Evolutionary conservation across 2,888 invertebrate genomes (phyloP).

Genomic region (Pycnomerus fuliginosus): DNA sequence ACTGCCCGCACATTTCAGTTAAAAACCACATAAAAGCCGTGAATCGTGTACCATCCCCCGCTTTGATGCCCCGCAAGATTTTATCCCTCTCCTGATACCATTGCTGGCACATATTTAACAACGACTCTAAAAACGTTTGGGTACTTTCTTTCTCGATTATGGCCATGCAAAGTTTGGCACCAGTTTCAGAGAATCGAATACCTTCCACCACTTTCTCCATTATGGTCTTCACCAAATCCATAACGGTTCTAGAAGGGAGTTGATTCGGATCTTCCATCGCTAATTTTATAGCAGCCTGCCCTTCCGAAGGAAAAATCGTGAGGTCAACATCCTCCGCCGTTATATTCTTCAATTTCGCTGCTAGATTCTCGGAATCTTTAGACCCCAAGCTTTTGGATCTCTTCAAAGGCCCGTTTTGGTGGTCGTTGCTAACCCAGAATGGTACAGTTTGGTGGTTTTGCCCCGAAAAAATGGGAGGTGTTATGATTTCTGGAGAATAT

Average conservation of each 20-base stretch:
- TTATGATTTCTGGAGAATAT: conserved; percentile 39
- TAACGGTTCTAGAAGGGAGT: conserved; percentile 69
- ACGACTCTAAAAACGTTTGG: conserved; percentile 85
- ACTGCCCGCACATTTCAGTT: conserved; percentile 87
- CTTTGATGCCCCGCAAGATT: conserved; percentile 56
- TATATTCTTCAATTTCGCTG: conserved; percentile 65
- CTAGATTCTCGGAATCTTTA: conserved; percentile 69
- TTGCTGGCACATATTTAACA: conserved; percentile 86
- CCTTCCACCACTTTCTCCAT: conserved; percentile 80
- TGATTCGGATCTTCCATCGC: conserved; percentile 82
- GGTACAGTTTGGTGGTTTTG: conserved; percentile 35
- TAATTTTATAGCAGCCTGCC: conserved; percentile 71
- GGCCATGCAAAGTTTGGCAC: conserved; percentile 81
- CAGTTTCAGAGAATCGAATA: conserved; percentile 73
- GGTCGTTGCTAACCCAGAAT: conserved; percentile 13
- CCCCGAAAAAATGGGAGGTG: conserved; percentile 55
- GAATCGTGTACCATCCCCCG: conserved; percentile 66
- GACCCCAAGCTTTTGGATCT: conserved; percentile 81
- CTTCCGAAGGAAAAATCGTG: conserved; percentile 71
- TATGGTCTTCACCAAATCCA: conserved; percentile 82
- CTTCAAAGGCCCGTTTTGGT: conserved; percentile 56
- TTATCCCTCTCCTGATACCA: conserved; percentile 78
- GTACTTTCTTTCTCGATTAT: conserved; percentile 86
- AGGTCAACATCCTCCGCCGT: conserved; percentile 75
- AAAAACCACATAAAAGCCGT: conserved; percentile 88